A percentile compares a stretch with the other conserved stretches of the same genome.
phyloP scores from a whole-genome alignment of 2,113 vertebrate genomes.

The Rhinoderma darwinii region DNA sequence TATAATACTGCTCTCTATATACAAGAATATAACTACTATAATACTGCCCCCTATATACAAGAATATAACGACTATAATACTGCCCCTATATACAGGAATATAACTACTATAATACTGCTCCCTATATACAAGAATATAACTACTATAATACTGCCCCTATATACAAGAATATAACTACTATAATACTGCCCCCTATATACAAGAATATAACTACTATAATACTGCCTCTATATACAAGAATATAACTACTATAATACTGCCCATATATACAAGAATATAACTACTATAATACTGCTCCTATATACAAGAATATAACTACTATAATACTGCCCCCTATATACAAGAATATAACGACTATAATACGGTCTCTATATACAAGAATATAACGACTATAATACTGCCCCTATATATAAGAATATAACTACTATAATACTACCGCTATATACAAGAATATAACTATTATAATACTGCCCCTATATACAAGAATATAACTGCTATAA shows the following conservation, averaged over 20 bases:
- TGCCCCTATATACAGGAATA: too few species aligned
- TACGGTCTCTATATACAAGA: background rate
- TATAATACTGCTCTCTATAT: too few species aligned
- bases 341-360: background rate
- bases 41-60: too few species aligned
- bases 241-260: conserved; percentile 8
- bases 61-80: too few species aligned
- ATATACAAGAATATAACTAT: background rate
- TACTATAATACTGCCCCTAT: conserved; percentile 5
- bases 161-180: conserved; percentile 9
- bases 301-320: too few species aligned
- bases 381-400: background rate
- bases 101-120: background rate
- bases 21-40: too few species aligned
- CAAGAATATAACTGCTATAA: conserved; percentile 9
- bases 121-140: background rate
- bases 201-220: conserved; percentile 9
- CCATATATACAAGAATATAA: background rate
- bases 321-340: too few species aligned
- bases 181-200: background rate
- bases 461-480: background rate
- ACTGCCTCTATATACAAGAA: background rate
- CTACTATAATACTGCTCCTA: background rate
- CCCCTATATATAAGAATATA: background rate
- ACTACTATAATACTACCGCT: background rate